A percentile compares a stretch with the other conserved stretches of the same genome.
phyloP scores from a whole-genome alignment of 2,888 invertebrate genomes.

The Neocrepidodera transversa region DNA sequence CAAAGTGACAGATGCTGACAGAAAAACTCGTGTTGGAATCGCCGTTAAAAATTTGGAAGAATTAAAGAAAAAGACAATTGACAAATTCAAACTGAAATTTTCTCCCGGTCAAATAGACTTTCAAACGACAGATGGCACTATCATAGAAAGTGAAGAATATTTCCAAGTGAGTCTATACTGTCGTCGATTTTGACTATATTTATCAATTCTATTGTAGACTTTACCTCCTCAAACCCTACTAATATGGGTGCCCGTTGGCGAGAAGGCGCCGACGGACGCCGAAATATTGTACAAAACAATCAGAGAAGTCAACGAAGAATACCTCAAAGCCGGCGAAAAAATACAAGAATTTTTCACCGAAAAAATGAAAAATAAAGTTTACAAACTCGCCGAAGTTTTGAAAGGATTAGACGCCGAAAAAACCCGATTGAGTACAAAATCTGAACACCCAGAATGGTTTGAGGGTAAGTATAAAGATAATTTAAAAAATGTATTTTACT shows the following conservation, averaged over 20 bases:
- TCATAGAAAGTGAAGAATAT: conserved; percentile 79
- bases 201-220: conserved; percentile 58
- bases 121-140: conserved; percentile 69
- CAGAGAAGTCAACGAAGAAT: conserved; percentile 71
- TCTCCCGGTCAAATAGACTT: conserved; percentile 52
- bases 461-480: conserved; percentile 63
- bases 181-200: background rate
- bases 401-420: conserved; percentile 65
- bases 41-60: conserved; percentile 73
- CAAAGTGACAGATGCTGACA: conserved; percentile 74
- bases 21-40: conserved; percentile 74
- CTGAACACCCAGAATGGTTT: conserved; percentile 81
- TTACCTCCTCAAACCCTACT: conserved; percentile 79
- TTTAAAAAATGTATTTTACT: background rate
- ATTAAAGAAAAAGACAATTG: conserved; percentile 72
- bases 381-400: conserved; percentile 59
- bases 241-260: conserved; percentile 62
- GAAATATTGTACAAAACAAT: conserved; percentile 76
- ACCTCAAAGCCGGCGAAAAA: conserved; percentile 73
- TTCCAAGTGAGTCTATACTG: conserved; percentile 57
- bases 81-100: conserved; percentile 62
- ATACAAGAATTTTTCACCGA: conserved; percentile 78
- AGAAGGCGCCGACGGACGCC: conserved; percentile 65
- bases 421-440: conserved; percentile 65
- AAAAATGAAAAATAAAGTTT: conserved; percentile 67